phyloP scores from a whole-genome alignment of 2,888 invertebrate species.

The Erannis defoliaria region DNA sequence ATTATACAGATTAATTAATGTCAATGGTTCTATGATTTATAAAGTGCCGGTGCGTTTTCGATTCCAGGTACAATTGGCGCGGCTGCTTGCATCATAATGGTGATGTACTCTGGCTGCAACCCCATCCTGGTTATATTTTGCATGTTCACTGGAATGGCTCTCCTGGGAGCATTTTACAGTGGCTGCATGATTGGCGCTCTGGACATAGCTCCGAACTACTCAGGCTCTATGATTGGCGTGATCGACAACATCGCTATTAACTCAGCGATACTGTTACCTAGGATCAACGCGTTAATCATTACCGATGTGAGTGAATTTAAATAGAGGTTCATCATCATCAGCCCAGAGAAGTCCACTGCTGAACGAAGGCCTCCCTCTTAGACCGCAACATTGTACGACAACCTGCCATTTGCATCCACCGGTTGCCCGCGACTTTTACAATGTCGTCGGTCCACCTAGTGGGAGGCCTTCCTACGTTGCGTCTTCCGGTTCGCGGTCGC shows the following conservation, averaged over 20 bases:
- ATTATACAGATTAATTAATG: neutral
- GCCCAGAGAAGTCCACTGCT: too few species aligned
- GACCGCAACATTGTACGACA: too few species aligned
- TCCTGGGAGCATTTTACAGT: constrained; percentile 87
- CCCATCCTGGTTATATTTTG: constrained; percentile 65
- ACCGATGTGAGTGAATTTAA: constrained; percentile 23
- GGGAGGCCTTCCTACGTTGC: too few species aligned
- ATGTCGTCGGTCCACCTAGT: too few species aligned
- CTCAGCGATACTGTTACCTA: constrained; percentile 6
- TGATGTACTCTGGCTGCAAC: constrained; percentile 81
- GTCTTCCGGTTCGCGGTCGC: too few species aligned
- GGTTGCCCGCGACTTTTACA: too few species aligned
- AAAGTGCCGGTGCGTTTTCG: neutral
- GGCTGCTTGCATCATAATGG: constrained; percentile 56
- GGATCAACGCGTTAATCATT: constrained; percentile 13
- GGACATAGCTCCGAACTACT: constrained; percentile 82
- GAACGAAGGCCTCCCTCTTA: too few species aligned
- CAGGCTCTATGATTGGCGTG: constrained; percentile 79
- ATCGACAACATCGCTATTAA: constrained; percentile 28
- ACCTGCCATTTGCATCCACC: too few species aligned
- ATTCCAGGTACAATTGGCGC: constrained; percentile 33
- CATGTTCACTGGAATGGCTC: constrained; percentile 79
- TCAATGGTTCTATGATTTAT: too few species aligned
- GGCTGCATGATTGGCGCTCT: constrained; percentile 83
- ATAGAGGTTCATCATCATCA: too few species aligned